These are phyloP conservation scores for Neoniphon sammara DNA, from an alignment of 2,797 vertebrate species.

Conservation along the genomic window DNA sequence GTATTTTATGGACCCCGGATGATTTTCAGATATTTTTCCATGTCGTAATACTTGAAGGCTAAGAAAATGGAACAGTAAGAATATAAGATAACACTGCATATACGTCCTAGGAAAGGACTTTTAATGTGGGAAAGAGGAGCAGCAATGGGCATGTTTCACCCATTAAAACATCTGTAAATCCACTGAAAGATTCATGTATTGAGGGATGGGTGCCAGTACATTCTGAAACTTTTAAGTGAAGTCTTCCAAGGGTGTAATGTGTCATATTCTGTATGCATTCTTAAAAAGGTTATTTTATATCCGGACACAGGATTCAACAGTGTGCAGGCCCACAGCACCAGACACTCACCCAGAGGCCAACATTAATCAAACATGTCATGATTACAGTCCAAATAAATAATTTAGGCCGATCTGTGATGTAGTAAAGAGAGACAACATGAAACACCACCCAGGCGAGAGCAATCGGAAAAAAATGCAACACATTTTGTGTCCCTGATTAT, in stretches of 20 bases:
- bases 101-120: slow-evolving; percentile 29
- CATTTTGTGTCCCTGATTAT: background rate
- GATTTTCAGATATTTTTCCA: slow-evolving; percentile 80
- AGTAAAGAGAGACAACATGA: slow-evolving; percentile 20
- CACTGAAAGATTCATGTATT: background rate
- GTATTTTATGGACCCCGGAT: slow-evolving; percentile 74
- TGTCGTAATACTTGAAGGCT: slow-evolving; percentile 74
- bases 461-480: background rate
- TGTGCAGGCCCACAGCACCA: slow-evolving; percentile 11
- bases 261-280: background rate
- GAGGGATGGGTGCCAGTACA: slow-evolving; percentile 20
- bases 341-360: slow-evolving; percentile 12
- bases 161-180: background rate
- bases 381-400: slow-evolving; percentile 47
- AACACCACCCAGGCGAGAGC: slow-evolving; percentile 12
- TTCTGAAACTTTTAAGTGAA: slow-evolving; percentile 52
- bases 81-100: slow-evolving; percentile 41
- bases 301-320: background rate
- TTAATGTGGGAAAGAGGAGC: slow-evolving; percentile 27
- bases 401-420: slow-evolving; percentile 7
- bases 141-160: slow-evolving; percentile 14
- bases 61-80: slow-evolving; percentile 52
- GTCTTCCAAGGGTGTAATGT: background rate
- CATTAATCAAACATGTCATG: slow-evolving; percentile 54
- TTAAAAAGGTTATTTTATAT: slow-evolving; percentile 7